phyloP scores from a whole-genome alignment of 2,113 vertebrate species.

The Cavia aperea region DNA sequence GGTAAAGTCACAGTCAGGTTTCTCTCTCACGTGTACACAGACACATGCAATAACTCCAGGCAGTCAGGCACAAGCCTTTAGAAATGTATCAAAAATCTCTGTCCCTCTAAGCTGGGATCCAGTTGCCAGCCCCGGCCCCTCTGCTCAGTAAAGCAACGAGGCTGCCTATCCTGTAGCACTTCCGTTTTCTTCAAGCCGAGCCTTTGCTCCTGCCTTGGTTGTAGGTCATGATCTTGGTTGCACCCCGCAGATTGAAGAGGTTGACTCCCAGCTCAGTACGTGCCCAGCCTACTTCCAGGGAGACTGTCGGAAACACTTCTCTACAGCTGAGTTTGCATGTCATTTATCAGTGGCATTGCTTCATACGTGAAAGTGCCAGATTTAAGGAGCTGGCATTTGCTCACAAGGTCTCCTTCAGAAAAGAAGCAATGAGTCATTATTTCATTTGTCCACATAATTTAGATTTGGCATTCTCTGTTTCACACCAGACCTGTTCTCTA shows the following conservation, averaged over 20 bases:
- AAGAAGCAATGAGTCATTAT: not conserved
- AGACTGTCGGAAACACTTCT: conserved; percentile 23
- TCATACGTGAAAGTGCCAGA: conserved; percentile 24
- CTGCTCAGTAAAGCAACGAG: conserved; percentile 37
- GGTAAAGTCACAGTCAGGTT: not conserved
- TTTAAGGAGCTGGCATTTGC: conserved; percentile 9
- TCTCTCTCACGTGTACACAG: not conserved
- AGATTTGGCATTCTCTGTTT: not conserved
- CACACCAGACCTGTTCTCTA: not conserved
- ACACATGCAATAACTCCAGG: not conserved
- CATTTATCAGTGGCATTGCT: conserved; percentile 41
- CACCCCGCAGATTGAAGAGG: conserved; percentile 56
- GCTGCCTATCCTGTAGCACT: not conserved
- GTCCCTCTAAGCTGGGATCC: conserved; percentile 19
- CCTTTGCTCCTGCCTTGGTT: conserved; percentile 40
- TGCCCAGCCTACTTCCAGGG: conserved; percentile 46
- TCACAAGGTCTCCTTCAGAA: conserved; percentile 9
- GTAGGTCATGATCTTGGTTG: conserved; percentile 51
- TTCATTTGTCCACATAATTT: not conserved
- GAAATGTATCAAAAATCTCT: conserved; percentile 26
- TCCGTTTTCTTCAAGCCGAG: conserved; percentile 38
- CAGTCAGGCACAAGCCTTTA: not conserved
- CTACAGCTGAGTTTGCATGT: not conserved
- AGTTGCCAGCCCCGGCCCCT: conserved; percentile 39
- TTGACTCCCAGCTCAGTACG: conserved; percentile 36